A percentile compares a stretch with the other conserved stretches of the same genome.
These are phyloP conservation scores for Lagopus leucura DNA, from an alignment of 2,113 vertebrate species.

Conservation along the genomic window DNA sequence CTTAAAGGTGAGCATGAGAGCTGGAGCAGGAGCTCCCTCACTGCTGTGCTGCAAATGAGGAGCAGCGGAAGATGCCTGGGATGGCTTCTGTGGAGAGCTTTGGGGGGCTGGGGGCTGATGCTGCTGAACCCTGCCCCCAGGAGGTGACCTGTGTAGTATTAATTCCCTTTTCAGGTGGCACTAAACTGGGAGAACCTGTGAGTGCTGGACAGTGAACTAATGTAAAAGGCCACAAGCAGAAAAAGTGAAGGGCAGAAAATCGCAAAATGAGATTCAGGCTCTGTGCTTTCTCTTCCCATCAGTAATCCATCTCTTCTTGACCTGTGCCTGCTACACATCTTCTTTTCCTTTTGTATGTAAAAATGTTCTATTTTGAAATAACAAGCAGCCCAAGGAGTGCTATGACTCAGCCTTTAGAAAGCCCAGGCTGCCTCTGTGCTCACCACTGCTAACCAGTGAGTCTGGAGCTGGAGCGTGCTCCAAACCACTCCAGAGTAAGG, in stretches of 20 bases:
- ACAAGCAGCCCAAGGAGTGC: background rate
- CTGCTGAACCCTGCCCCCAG: background rate
- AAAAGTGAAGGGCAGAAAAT: background rate
- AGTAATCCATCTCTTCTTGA: constrained; percentile 10
- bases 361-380: constrained; percentile 44
- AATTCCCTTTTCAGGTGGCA: background rate
- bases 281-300: constrained; percentile 21
- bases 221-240: background rate
- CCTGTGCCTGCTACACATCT: background rate
- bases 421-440: background rate
- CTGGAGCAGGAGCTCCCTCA: background rate
- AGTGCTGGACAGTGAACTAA: background rate
- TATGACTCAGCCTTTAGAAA: background rate
- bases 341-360: constrained; percentile 22
- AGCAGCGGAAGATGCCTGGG: rapidly evolving
- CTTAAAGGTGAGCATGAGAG: background rate
- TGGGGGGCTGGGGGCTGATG: background rate
- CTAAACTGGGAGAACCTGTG: background rate
- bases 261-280: constrained; percentile 34
- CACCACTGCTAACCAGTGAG: background rate
- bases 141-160: background rate
- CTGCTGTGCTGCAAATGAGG: rapidly evolving
- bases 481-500: background rate
- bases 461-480: background rate
- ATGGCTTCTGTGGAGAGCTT: background rate